phyloP scores from a whole-genome alignment of 2,888 invertebrate genomes.

The Plutella xylostella region DNA sequence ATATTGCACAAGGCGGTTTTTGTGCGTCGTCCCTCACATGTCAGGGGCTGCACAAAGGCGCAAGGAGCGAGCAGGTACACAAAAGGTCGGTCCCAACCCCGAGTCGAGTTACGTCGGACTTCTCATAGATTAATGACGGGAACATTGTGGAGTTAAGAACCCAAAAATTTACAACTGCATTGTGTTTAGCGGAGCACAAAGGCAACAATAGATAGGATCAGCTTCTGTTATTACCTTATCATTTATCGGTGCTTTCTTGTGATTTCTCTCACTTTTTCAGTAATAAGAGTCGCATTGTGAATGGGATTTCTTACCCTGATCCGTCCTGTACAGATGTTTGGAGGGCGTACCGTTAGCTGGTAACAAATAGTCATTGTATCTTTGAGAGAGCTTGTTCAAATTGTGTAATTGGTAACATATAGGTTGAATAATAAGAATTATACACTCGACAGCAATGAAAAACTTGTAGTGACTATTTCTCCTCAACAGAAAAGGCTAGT shows the following conservation, averaged over 20 bases:
- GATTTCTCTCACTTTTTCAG: conserved; percentile 61
- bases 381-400: too few species aligned
- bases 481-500: too few species aligned
- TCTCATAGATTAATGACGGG: conserved; percentile 62
- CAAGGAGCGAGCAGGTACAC: conserved; percentile 55
- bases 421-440: too few species aligned
- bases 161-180: conserved; percentile 69
- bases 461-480: too few species aligned
- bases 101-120: conserved; percentile 60
- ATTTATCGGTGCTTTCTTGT: conserved; percentile 38
- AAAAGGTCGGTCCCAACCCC: conserved; percentile 46
- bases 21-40: conserved; percentile 54
- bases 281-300: conserved; percentile 56
- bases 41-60: conserved; percentile 52
- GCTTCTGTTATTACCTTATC: conserved; percentile 68
- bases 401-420: too few species aligned
- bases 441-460: too few species aligned
- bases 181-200: conserved; percentile 49
- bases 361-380: conserved; percentile 34
- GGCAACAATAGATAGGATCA: conserved; percentile 59
- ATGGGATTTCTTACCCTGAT: conserved; percentile 36
- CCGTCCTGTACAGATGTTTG: conserved; percentile 49
- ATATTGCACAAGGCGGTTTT: conserved; percentile 63
- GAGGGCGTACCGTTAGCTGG: conserved; percentile 52
- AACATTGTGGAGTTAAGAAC: conserved; percentile 65